Evolutionary conservation across 2,797 vertebrate species (phyloP).

Genomic region (Oryzias sinensis): DNA sequence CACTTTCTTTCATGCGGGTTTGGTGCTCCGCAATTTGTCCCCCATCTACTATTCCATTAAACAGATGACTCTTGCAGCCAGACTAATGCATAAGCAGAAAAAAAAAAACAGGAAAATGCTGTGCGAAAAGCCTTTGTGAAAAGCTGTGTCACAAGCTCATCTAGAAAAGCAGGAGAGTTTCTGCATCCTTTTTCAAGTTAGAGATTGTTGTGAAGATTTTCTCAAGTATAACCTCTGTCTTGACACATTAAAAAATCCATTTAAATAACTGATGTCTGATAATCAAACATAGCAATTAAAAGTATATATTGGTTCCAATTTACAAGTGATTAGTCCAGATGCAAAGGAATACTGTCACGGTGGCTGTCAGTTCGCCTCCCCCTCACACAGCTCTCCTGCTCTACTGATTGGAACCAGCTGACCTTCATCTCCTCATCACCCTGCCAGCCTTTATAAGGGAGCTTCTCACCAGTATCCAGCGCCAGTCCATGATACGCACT

Average conservation of each 20-base stretch:
- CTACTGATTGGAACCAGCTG: too few species aligned
- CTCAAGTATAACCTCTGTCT: constrained; percentile 25
- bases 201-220: constrained; percentile 17
- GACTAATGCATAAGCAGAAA: constrained; percentile 43
- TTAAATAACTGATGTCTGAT: constrained; percentile 26
- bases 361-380: too few species aligned
- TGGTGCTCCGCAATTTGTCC: constrained; percentile 32
- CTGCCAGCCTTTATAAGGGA: too few species aligned
- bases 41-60: constrained; percentile 47
- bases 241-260: constrained; percentile 14
- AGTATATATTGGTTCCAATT: too few species aligned
- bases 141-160: constrained; percentile 48
- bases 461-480: too few species aligned
- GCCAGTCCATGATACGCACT: too few species aligned
- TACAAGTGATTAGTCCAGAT: constrained; percentile 21
- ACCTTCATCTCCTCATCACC: too few species aligned
- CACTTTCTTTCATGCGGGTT: constrained; percentile 65
- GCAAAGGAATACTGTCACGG: too few species aligned
- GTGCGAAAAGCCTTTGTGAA: constrained; percentile 57
- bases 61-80: constrained; percentile 43
- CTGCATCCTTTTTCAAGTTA: constrained; percentile 28
- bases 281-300: constrained; percentile 19
- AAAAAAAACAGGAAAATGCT: constrained; percentile 43
- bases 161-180: constrained; percentile 39
- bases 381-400: too few species aligned